Evolutionary conservation across 2,797 vertebrate genomes (phyloP), one percentile per base, ranked within the genome.

Genomic region (Euphonia xanthogaster): DNA sequence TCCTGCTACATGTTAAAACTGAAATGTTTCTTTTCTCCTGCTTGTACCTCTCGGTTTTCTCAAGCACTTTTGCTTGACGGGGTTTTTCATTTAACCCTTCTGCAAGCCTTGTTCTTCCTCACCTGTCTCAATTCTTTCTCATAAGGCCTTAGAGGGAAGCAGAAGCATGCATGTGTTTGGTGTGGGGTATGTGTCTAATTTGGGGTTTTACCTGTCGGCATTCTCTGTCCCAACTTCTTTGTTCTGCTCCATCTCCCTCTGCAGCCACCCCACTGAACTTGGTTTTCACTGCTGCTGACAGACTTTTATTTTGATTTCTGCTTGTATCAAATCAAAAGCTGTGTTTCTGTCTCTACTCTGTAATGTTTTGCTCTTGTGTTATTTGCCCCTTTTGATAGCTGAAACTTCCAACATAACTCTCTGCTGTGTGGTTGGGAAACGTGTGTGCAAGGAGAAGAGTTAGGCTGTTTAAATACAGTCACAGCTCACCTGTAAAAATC

Each of bases 301-400:
- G 60, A 21, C 48, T 63, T 68, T 6, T 61, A 5, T 51, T 70
- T 50, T 28, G 10, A 39, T 70, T 80, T 77, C 35, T 51, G 24
- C 50, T 47, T 53, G 1, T 42, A 18, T 47, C 12, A 18, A 3
- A 67, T n/a, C 30, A 66, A 21, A 87, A 91, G 18, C 31, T 22
- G 12, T 37, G 30, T 30, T 24, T 62, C 40, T 54, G 0, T 37
- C 37, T 74, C 27, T 50, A 1, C 5, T 27, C 40, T 30, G 0
- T 14, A 3, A 6, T 9, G 10, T 23, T 75, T 67, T 74, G 33
- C 20, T 12, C 15, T 42, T 60, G 22, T 21, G 8, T 21, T 42
- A 11, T 35, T 77, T 67, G 19, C 28, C 37, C 6, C 2, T 62
- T 35, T 21, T 10, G 70, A n/a, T 33, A 17, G 10, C 28, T 35